Percentiles rank a stretch among this genome's conserved stretches.
These are phyloP conservation scores for Melitaea cinxia DNA, from an alignment of 1,140 invertebrate genomes.

Conservation along the genomic window DNA sequence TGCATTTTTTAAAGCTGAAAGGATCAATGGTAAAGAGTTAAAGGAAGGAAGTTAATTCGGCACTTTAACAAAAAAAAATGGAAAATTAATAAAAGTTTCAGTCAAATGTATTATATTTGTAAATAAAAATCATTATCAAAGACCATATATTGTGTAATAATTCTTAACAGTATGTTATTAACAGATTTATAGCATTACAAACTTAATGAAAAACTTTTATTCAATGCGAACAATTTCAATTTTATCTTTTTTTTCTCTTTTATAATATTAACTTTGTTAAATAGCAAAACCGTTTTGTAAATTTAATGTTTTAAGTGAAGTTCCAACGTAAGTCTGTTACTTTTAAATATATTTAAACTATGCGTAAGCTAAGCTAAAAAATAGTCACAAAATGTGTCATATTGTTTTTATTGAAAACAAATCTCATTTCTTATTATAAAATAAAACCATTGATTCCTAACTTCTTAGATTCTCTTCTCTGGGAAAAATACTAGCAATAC, in stretches of 20 bases:
- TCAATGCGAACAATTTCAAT: conserved; percentile 9
- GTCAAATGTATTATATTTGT: background rate
- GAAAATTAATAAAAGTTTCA: too few species aligned
- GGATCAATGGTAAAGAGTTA: too few species aligned
- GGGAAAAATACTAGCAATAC: background rate
- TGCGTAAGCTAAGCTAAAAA: background rate
- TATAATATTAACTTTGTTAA: background rate
- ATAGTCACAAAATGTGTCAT: background rate
- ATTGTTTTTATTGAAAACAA: background rate
- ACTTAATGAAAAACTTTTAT: conserved; percentile 9
- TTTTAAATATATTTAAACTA: background rate
- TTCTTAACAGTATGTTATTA: conserved; percentile 8
- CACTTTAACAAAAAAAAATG: background rate
- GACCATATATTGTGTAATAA: conserved; percentile 4
- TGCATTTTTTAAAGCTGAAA: too few species aligned
- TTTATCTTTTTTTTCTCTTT: background rate
- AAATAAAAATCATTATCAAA: background rate
- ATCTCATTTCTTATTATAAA: background rate
- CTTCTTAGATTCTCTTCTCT: background rate
- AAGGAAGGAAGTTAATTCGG: background rate
- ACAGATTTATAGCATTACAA: conserved; percentile 10
- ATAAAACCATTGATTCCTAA: background rate
- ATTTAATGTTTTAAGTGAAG: background rate
- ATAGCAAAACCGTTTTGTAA: conserved; percentile 8
- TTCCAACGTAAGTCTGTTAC: background rate